Conservation (phyloP, 1,140 invertebrate species). For the Macrosteles quadrilineatus region DNA sequence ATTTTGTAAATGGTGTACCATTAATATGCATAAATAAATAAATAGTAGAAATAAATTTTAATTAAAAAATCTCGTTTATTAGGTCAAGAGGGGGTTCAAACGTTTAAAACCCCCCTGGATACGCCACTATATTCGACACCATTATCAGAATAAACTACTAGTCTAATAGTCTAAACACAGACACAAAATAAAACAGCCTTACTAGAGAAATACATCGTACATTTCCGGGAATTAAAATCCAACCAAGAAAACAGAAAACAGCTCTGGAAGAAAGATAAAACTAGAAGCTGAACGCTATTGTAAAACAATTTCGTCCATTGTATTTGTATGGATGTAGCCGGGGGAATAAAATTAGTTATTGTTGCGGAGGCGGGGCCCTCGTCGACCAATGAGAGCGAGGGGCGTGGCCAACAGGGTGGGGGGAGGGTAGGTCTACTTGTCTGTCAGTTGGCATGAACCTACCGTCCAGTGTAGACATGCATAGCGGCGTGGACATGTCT, state of each 20-base stretch:
- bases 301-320: conserved; percentile 15
- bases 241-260: background rate
- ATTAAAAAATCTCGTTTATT: no score
- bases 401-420: conserved; percentile 16
- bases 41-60: no score
- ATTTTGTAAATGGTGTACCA: no score
- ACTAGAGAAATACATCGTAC: background rate
- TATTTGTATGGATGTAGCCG: conserved; percentile 2
- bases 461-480: background rate
- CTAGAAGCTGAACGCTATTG: conserved; percentile 10
- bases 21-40: no score
- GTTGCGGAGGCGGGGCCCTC: background rate
- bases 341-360: conserved; percentile 26
- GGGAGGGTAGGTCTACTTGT: conserved; percentile 2
- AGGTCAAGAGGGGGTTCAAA: no score
- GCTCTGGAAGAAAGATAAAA: background rate
- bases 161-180: no score
- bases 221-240: background rate
- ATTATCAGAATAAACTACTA: no score
- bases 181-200: background rate
- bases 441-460: background rate
- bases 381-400: conserved; percentile 5
- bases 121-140: no score
- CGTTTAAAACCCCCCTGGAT: no score
- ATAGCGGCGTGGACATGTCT: conserved; percentile 6